Evolutionary conservation across 1,140 invertebrate genomes (phyloP), one percentile per base, ranked within the genome.

Genomic region (Sarcophaga bullata): DNA sequence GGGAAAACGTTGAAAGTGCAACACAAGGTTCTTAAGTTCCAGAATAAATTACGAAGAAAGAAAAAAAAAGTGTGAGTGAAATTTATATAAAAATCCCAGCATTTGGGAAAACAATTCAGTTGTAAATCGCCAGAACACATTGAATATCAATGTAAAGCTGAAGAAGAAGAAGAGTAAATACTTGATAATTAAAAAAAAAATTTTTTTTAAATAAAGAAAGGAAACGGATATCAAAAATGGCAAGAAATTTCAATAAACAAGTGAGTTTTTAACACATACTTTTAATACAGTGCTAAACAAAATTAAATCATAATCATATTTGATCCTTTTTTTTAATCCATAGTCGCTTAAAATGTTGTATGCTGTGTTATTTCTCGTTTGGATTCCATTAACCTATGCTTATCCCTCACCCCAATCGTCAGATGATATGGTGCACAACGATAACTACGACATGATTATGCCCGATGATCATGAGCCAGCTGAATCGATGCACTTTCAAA

Each of bases 361-460:
- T 9, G 9, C 62, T 19, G 19, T 68, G 62, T 25, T 68, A 68
- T 25, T 68, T 25, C 17, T 68, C n/a, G n/a, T 68, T 19, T 68
- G 62, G 62, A 68, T 68, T 25, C 62, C 62, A 10, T 9, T 68
- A 68, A 19, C 62, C 6, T 68, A 68, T 25, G 62, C 62, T 25
- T 25, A 19, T 25, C 62, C 62, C 62, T 17, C 62, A 68, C 62
- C 62, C n/a, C 19, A 9, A 0, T 19, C 62, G 6, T n/a, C 17
- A 10, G 62, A 68, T 25, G 19, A 25, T 68, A 68, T 68, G 62
- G 10, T 68, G 5, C 62, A 68, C n/a, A 68, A 68, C 46, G 76
- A 78, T 5, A 89, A 89, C 80, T 89, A 87, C 10, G 89, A 89
- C 80, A 83, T 86, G 8, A 87, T 89, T 9, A 88, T 89, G 88